Evolutionary conservation across 1,140 invertebrate genomes (phyloP), one percentile per base, ranked within the genome.

Genomic region (Parapsyche elsis): DNA sequence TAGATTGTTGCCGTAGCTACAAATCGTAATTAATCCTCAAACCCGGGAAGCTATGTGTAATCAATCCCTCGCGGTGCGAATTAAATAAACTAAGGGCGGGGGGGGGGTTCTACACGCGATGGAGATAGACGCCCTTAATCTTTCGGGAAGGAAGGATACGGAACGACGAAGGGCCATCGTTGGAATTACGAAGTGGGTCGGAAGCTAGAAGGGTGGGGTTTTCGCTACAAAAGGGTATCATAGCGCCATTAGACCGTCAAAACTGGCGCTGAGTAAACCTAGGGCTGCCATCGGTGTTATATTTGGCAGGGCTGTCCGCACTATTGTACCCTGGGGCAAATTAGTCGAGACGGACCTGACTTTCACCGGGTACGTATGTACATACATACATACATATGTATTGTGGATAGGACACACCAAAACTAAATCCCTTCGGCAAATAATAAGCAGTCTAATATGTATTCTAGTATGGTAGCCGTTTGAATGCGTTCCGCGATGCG

Each of bases 51-150:
- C 75, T 26, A 77, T 38, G n/a, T 64, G 75, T 77, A 77, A 77
- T 77, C 75, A 77, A 77, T 77, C 75, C 75, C 75, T 46, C 23
- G 71, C 64, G 57, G 75, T 23, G 75, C 57, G 75, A 77, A 77
- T 64, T 64, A 77, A 77, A 77, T 64, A 77, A 77, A 77, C 44
- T 67, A 67, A n/a, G n/a, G 24, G 24, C 64, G 1, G 64, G 23
- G 64, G 26, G 26, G 14, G 21, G 9, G 23, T 4, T 4, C 1
- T 19, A 61, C n/a, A 61, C 59, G 7, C n/a, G 59, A 23, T 16
- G 49, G 7, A 67, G 64, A 67, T 67, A 38, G 30, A 26, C 19
- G 64, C 64, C 21, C 5, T 26, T 67, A 67, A 67, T 67, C 64
- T 67, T 61, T 67, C 24, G 19, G 9, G 23, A 26, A 24, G 9